A percentile compares a stretch with the other conserved stretches of the same genome.
These are phyloP conservation scores for Sarcophaga peregrina DNA, from an alignment of 1,140 invertebrate genomes.

Conservation along the genomic window DNA sequence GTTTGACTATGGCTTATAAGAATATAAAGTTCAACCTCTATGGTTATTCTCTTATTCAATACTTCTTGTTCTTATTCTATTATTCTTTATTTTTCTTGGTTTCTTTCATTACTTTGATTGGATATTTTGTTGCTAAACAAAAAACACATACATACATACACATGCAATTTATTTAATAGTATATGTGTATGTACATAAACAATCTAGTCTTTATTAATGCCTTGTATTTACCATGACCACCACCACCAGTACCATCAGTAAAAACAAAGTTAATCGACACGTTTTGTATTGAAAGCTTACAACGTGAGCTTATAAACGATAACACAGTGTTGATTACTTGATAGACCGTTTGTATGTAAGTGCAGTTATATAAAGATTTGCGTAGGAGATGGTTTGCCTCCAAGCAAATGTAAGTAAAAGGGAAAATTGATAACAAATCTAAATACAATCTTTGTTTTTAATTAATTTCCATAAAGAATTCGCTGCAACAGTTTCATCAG, in stretches of 20 bases:
- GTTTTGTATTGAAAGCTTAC: slow-evolving; percentile 40
- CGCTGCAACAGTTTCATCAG: no score
- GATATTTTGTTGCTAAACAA: no score
- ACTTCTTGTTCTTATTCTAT: not conserved
- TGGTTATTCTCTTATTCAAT: not conserved
- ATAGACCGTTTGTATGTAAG: no score
- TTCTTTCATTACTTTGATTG: not conserved
- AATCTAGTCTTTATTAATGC: not conserved
- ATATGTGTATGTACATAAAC: not conserved
- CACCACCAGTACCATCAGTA: not conserved
- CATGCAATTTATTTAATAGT: not conserved
- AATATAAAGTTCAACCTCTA: no score
- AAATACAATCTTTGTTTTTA: no score
- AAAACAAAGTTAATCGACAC: slow-evolving; percentile 39
- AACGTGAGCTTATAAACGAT: slow-evolving; percentile 39
- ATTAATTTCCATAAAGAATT: no score
- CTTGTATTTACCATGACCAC: not conserved
- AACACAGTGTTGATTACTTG: slow-evolving; percentile 16
- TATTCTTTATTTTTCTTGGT: not conserved
- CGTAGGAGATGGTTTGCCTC: not conserved
- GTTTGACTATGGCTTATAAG: no score
- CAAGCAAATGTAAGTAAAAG: no score
- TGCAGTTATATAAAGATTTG: not conserved
- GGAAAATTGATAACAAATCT: no score
- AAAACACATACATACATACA: no score